Evolutionary conservation across 2,888 invertebrate genomes (phyloP).

Genomic region (Microctonus hyperodae): DNA sequence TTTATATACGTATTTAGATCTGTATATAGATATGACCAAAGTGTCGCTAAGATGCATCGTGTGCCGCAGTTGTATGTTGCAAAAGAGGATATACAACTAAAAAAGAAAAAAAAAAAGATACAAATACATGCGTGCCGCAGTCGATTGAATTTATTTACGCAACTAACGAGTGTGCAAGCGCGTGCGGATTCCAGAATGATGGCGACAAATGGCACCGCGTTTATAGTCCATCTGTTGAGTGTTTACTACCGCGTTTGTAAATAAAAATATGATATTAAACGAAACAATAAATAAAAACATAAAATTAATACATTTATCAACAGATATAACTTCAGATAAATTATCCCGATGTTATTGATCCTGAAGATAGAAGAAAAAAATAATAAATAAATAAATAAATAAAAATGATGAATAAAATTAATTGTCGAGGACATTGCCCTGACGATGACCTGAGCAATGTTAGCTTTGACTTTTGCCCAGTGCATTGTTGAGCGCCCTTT

Average conservation of each 20-base stretch:
- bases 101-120: constrained; percentile 13
- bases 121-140: constrained; percentile 37
- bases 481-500: background rate
- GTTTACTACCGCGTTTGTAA: background rate
- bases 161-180: constrained; percentile 48
- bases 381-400: background rate
- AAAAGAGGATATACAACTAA: constrained; percentile 38
- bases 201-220: constrained; percentile 44
- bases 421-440: constrained; percentile 13
- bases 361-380: too few species aligned
- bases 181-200: constrained; percentile 42
- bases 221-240: constrained; percentile 12
- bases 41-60: constrained; percentile 59
- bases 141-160: constrained; percentile 53
- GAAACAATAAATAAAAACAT: background rate
- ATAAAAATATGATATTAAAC: background rate
- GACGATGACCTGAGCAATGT: background rate
- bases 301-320: background rate
- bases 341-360: background rate
- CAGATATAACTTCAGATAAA: constrained; percentile 2
- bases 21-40: constrained; percentile 31
- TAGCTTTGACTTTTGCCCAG: background rate
- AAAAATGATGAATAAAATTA: background rate
- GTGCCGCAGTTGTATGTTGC: constrained; percentile 43
- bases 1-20: constrained; percentile 23